A percentile compares a stretch with the other conserved stretches of the same genome.
These are phyloP conservation scores for Anagrus nilaparvatae DNA, from an alignment of 1,140 invertebrate species.

Conservation along the genomic window DNA sequence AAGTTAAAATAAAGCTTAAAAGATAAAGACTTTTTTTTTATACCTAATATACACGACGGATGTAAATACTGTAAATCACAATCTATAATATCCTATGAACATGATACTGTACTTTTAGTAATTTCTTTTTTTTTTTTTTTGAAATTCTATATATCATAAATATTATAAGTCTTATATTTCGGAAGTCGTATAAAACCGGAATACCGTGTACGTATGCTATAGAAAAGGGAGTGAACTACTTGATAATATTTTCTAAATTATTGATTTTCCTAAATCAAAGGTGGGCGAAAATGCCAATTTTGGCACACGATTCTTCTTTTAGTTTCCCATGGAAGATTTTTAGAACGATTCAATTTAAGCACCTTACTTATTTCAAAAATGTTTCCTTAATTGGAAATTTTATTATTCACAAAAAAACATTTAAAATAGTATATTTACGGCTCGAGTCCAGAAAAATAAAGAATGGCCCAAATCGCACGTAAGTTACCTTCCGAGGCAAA, in stretches of 20 bases:
- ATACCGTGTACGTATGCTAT: conserved; percentile 16
- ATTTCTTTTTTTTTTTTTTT: conserved; percentile 3
- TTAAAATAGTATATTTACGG: no score
- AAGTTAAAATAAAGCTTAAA: no score
- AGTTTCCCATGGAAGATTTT: no score
- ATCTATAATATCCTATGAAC: background rate
- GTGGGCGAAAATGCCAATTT: no score
- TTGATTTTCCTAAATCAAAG: no score
- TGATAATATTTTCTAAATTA: conserved; percentile 7
- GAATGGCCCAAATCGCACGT: no score
- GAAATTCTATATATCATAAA: conserved; percentile 18
- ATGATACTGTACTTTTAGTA: background rate
- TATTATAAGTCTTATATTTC: conserved; percentile 20
- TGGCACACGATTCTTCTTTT: no score
- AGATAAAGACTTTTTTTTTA: conserved; percentile 5
- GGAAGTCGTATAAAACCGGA: conserved; percentile 29
- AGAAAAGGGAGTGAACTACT: background rate
- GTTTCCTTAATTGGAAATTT: no score
- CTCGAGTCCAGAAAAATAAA: no score
- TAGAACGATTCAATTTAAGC: background rate
- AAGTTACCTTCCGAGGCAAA: no score
- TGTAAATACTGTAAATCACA: background rate
- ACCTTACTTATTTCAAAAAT: background rate
- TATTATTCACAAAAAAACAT: no score
- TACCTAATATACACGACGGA: conserved; percentile 14